Conservation (phyloP, 2,888 invertebrate genomes). For the Lycaena phlaeas region DNA sequence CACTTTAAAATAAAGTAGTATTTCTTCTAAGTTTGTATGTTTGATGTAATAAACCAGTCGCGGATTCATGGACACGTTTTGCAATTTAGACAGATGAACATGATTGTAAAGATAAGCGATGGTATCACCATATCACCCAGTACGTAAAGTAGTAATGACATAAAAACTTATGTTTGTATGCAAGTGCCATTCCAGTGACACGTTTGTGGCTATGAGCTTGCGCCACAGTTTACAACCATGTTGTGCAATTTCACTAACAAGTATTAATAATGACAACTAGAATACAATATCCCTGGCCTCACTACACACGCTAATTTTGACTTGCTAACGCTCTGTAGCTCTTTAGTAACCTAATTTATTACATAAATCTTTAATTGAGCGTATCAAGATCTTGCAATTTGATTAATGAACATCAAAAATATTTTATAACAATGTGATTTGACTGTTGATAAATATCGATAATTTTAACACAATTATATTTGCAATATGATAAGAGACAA, state of each 20-base stretch:
- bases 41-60: too few relatives aligned
- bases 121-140: neutral
- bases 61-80: too few relatives aligned
- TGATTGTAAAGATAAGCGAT: too few relatives aligned
- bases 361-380: constrained; percentile 4
- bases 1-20: too few relatives aligned
- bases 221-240: constrained; percentile 17
- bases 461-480: neutral
- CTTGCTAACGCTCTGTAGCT: neutral
- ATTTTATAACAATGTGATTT: constrained; percentile 5
- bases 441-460: neutral
- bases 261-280: constrained; percentile 26
- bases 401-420: constrained; percentile 1
- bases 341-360: neutral
- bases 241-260: constrained; percentile 20
- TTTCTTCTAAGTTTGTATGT: too few relatives aligned
- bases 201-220: constrained; percentile 12
- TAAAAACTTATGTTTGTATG: constrained; percentile 7
- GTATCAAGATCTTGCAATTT: constrained; percentile 6
- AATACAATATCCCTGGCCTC: constrained; percentile 12
- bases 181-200: constrained; percentile 6
- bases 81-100: too few relatives aligned
- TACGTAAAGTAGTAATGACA: neutral
- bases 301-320: constrained; percentile 3
- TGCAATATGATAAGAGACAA: neutral